A percentile compares a stretch with the other conserved stretches of the same genome.
phyloP scores from a whole-genome alignment of 2,113 vertebrate species.

The Callionymus lyra region DNA sequence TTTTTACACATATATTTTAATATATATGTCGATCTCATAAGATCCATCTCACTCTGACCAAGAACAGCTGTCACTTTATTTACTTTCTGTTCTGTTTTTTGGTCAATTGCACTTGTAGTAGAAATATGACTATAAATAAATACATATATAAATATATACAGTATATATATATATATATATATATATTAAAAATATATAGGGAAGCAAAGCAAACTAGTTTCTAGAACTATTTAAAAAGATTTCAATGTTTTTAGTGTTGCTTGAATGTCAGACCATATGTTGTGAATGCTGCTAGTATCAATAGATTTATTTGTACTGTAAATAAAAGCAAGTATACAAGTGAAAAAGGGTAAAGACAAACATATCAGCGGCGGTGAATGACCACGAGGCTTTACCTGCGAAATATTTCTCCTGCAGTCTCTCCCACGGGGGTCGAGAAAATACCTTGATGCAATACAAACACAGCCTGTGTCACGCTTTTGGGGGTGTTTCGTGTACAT shows the following conservation, averaged over 20 bases:
- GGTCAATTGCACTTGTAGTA: slow-evolving; percentile 67
- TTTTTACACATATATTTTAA: slow-evolving; percentile 70
- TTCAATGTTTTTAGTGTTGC: slow-evolving; percentile 65
- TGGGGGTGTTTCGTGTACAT: slow-evolving; percentile 2
- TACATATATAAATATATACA: slow-evolving; percentile 36
- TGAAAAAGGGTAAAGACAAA: slow-evolving; percentile 55
- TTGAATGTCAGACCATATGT: slow-evolving; percentile 65
- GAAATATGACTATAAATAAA: slow-evolving; percentile 55
- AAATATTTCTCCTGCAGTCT: slow-evolving; percentile 27
- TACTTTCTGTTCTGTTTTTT: slow-evolving; percentile 43
- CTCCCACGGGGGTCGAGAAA: slow-evolving; percentile 43
- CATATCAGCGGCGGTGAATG: slow-evolving; percentile 56
- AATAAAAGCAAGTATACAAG: slow-evolving; percentile 49
- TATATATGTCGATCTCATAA: slow-evolving; percentile 37
- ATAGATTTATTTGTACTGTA: slow-evolving; percentile 67
- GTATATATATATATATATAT: slow-evolving; percentile 29
- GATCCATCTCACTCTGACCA: slow-evolving; percentile 60
- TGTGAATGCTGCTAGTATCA: slow-evolving; percentile 71
- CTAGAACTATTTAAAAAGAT: slow-evolving; percentile 54
- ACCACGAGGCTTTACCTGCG: slow-evolving; percentile 42
- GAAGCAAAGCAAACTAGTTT: slow-evolving; percentile 59
- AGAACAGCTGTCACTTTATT: slow-evolving; percentile 52
- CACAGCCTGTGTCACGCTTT: slow-evolving; percentile 24
- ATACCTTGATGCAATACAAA: slow-evolving; percentile 53
- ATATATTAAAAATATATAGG: slow-evolving; percentile 50